A percentile compares a stretch with the other conserved stretches of the same genome.
Evolutionary conservation across 1,140 invertebrate species (phyloP).

Genomic region (Sinella curviseta): DNA sequence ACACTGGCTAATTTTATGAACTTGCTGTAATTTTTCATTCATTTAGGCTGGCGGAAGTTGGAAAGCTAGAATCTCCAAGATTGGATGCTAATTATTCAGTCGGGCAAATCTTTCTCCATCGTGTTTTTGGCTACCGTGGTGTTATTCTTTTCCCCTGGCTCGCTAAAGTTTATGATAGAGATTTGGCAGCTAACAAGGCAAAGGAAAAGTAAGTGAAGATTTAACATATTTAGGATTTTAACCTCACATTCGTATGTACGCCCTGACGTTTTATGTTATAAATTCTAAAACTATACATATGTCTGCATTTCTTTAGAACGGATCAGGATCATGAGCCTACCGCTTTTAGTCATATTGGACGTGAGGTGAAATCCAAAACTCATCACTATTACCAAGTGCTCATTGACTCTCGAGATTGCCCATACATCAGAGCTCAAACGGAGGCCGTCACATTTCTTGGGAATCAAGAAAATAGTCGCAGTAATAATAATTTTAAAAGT

Average conservation of each 20-base stretch:
- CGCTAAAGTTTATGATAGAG: slow-evolving; percentile 89
- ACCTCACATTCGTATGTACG: no score
- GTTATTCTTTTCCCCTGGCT: slow-evolving; percentile 94
- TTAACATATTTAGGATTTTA: no score
- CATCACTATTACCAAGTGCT: slow-evolving; percentile 97
- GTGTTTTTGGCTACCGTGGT: slow-evolving; percentile 92
- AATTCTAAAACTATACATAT: no score
- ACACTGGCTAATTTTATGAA: not conserved
- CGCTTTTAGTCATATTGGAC: slow-evolving; percentile 65
- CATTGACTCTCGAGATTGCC: slow-evolving; percentile 93
- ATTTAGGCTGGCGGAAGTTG: slow-evolving; percentile 73
- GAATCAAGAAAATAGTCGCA: slow-evolving; percentile 89
- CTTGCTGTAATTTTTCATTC: not conserved
- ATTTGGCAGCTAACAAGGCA: slow-evolving; percentile 66
- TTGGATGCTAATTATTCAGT: slow-evolving; percentile 79
- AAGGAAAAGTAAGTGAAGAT: slow-evolving; percentile 53
- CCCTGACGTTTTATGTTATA: no score
- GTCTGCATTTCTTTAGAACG: no score
- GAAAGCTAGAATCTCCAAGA: slow-evolving; percentile 77
- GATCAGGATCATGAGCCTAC: slow-evolving; percentile 51
- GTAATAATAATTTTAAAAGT: no score
- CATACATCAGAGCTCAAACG: slow-evolving; percentile 92
- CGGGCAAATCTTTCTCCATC: slow-evolving; percentile 91
- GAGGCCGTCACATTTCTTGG: slow-evolving; percentile 97
- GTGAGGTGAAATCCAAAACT: slow-evolving; percentile 84